Conservation (phyloP, 2,888 invertebrate genomes). For the Psococerastis gibbosa region DNA sequence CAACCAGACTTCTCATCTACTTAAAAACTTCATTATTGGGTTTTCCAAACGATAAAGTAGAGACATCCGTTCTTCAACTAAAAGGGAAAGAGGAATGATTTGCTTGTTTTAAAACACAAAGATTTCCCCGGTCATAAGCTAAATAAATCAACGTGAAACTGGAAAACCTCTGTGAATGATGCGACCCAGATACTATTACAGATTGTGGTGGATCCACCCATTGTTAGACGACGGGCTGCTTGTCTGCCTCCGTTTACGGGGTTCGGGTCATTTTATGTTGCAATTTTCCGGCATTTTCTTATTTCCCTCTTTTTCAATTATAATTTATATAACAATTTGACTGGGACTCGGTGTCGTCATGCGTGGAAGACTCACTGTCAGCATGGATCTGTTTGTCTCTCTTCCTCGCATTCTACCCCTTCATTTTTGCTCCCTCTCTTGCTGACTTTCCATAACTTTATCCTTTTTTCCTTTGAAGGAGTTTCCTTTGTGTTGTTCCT, state of each 20-base stretch:
- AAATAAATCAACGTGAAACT: neutral
- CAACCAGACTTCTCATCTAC: no score
- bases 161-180: constrained; percentile 3
- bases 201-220: neutral
- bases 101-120: neutral
- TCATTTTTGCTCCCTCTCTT: no score
- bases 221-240: neutral
- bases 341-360: no score
- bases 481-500: no score
- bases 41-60: constrained; percentile 7
- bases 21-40: constrained; percentile 1
- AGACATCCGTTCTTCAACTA: constrained; percentile 1
- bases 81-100: neutral
- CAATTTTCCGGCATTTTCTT: constrained; percentile 1
- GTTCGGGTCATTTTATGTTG: neutral
- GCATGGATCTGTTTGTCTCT: no score
- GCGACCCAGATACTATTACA: constrained; percentile 6
- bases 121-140: neutral
- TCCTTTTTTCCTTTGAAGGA: no score
- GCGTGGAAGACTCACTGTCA: no score
- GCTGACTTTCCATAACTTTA: no score
- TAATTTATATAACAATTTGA: constrained; percentile 7
- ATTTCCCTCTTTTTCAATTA: constrained; percentile 6
- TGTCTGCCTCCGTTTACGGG: neutral
- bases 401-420: no score